Evolutionary conservation across 2,888 invertebrate genomes (phyloP), one percentile per base, ranked within the genome.

Genomic region (Plebejus melissa): DNA sequence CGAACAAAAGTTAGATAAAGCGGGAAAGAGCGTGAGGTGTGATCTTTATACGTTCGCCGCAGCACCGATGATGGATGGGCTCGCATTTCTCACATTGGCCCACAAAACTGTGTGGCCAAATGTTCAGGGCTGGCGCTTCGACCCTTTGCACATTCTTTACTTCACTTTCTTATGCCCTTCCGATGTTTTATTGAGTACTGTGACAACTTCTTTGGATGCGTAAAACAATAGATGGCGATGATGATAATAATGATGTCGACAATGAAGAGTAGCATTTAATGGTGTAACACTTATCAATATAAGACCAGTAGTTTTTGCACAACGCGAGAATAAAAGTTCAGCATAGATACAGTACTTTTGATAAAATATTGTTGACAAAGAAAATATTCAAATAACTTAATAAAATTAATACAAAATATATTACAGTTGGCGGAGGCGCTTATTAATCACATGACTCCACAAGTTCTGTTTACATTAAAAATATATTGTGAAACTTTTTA

Each of bases 11-110:
- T 83, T 84, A 80, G 85, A 88, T 84, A 84, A 82, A 86, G 82
- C 81, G 80, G 83, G 80, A 81, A 86, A 85, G 83, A 83, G 84
- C 83, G 79, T 80, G 82, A 83, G 84, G 84, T 83, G 85, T 82
- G 81, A 87, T 82, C 76, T 82, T 84, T 81, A 83, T 84, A 83
- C 82, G 82, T 83, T 81, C 82, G 77, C 78, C 82, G 80, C 81
- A 79, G 79, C 76, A 77, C 36, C 79, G 82, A 83, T 88, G 87
- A 88, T 85, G 79, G 84, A 87, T 86, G 84, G 80, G 80, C 83
- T 85, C 83, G 86, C 86, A 89, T 88, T 86, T 89, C 87, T 89
- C 87, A 87, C 83, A 82, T 82, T 78, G 80, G 82, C 81, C 82
- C 76, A 77, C 78, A 77, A 79, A 79, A 75, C 75, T 75, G 46